Conservation (phyloP, 2,797 vertebrate genomes). For the Kryptolebias ocellatus region DNA sequence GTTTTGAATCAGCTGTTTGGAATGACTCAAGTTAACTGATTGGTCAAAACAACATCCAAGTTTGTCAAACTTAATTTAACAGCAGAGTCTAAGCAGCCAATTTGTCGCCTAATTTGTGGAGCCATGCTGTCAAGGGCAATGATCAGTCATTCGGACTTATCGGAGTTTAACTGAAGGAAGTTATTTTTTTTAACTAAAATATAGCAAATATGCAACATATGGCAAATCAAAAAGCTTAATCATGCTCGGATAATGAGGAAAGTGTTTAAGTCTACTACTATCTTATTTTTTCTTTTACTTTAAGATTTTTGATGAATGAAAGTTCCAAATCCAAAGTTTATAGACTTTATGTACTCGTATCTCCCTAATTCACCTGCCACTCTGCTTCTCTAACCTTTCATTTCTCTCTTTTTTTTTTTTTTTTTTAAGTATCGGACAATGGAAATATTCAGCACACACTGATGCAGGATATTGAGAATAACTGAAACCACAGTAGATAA, state of each 20-base stretch:
- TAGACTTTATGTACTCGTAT: not conserved
- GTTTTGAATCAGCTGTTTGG: too few relatives aligned
- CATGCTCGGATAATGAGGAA: not conserved
- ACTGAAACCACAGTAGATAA: slow-evolving; percentile 27
- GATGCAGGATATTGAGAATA: slow-evolving; percentile 16
- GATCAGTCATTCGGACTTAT: too few relatives aligned
- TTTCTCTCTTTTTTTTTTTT: slow-evolving; percentile 1
- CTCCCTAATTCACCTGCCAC: slow-evolving; percentile 36
- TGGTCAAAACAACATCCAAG: too few relatives aligned
- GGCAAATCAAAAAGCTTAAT: not conserved
- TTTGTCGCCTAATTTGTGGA: too few relatives aligned
- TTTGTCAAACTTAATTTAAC: too few relatives aligned
- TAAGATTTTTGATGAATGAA: not conserved
- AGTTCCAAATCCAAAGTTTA: not conserved
- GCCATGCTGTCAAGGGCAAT: too few relatives aligned
- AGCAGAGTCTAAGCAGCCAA: too few relatives aligned
- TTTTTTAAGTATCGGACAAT: slow-evolving; percentile 20
- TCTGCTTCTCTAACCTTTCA: slow-evolving; percentile 22
- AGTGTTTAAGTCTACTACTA: not conserved
- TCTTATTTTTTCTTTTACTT: too few relatives aligned
- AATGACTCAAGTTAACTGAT: too few relatives aligned
- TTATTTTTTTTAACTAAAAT: too few relatives aligned
- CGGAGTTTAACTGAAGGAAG: too few relatives aligned
- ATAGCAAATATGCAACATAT: too few relatives aligned
- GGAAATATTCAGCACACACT: slow-evolving; percentile 6